Evolutionary conservation across 2,888 invertebrate species (phyloP).

Genomic region (Drosophila leonis): DNA sequence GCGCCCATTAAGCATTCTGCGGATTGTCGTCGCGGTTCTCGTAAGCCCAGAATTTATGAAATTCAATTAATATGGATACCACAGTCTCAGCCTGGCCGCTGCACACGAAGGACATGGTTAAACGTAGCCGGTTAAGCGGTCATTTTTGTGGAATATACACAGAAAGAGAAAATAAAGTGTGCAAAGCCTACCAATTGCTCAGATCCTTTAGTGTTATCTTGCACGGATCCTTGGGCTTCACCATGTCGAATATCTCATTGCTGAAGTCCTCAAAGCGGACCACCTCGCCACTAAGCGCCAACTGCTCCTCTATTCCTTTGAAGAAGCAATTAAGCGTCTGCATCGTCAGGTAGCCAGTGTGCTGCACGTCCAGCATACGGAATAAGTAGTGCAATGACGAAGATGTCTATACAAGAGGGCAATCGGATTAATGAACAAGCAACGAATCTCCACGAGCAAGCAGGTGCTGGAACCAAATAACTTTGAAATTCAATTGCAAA

Average conservation of each 20-base stretch:
- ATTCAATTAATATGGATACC: conserved; percentile 96
- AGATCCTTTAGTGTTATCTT: conserved; percentile 95
- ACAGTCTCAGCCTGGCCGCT: conserved; percentile 98
- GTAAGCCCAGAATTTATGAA: conserved; percentile 98
- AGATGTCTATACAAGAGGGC: conserved; percentile 85
- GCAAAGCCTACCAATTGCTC: conserved; percentile 88
- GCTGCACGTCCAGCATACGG: conserved; percentile 95
- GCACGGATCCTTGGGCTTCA: conserved; percentile 93
- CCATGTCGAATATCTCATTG: conserved; percentile 99
- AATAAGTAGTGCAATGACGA: conserved; percentile 97
- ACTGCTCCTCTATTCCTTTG: conserved; percentile 96
- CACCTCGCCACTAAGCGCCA: conserved; percentile 95
- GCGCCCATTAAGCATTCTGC: conserved; percentile 77
- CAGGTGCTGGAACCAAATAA: background rate
- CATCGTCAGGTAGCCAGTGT: conserved; percentile 94
- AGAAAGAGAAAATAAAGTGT: background rate
- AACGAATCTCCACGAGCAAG: background rate
- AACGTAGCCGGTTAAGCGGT: conserved; percentile 10
- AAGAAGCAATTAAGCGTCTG: conserved; percentile 97
- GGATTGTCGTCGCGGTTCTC: conserved; percentile 92
- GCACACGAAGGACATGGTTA: conserved; percentile 38
- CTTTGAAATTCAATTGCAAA: background rate
- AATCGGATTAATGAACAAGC: background rate
- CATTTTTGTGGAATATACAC: conserved; percentile 12
- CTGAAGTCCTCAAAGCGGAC: conserved; percentile 97